These are phyloP conservation scores for Tetragonula carbonaria DNA, from an alignment of 2,888 invertebrate species.

Conservation along the genomic window DNA sequence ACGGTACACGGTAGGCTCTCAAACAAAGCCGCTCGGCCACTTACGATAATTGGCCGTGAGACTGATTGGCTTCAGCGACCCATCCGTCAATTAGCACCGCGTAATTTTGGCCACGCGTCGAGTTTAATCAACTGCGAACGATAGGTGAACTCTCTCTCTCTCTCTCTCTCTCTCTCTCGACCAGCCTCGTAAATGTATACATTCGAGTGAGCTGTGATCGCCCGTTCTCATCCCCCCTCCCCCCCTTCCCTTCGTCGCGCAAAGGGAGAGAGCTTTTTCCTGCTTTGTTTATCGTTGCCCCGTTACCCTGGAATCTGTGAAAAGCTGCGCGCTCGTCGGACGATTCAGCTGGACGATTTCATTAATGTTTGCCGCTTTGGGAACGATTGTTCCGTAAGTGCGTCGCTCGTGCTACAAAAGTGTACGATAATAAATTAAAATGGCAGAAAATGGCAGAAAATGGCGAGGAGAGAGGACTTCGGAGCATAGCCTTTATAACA, in stretches of 20 bases:
- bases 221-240: too few species aligned
- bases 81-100: conserved; percentile 71
- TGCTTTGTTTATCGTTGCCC: background rate
- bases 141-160: conserved; percentile 44
- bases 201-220: conserved; percentile 11
- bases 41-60: conserved; percentile 72
- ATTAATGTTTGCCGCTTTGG: background rate
- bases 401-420: background rate
- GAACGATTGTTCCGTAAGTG: background rate
- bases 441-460: background rate
- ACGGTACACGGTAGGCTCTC: conserved; percentile 43
- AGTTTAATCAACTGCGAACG: conserved; percentile 71
- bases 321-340: background rate
- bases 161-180: conserved; percentile 30
- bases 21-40: conserved; percentile 57
- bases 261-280: background rate
- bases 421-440: background rate
- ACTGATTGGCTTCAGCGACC: conserved; percentile 65
- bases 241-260: too few species aligned
- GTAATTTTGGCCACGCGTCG: conserved; percentile 67
- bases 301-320: conserved; percentile 4
- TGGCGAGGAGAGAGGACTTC: too few species aligned
- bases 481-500: too few species aligned
- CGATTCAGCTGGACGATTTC: background rate
- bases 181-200: conserved; percentile 44